Evolutionary conservation across 2,113 vertebrate species (phyloP).

Genomic region (Solenodon paradoxus): DNA sequence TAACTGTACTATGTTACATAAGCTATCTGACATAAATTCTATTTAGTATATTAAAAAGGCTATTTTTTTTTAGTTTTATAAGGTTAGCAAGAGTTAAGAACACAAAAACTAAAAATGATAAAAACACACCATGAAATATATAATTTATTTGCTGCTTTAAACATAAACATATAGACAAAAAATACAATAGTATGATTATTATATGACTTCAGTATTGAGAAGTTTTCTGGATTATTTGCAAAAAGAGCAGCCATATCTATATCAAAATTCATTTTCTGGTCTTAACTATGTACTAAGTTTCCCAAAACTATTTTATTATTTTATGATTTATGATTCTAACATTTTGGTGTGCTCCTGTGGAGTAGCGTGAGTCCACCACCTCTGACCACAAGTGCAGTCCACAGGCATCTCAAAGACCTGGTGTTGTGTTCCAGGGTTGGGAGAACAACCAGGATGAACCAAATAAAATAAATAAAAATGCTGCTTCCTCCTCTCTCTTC

Average conservation of each 20-base stretch:
- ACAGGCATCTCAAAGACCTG: no score
- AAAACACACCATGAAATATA: not conserved
- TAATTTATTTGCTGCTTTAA: not conserved
- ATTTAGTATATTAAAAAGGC: not conserved
- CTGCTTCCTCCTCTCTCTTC: no score
- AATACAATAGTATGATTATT: not conserved
- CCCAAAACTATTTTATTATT: not conserved
- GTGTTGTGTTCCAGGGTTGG: no score
- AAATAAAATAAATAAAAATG: no score
- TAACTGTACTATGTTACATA: not conserved
- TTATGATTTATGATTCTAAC: not conserved
- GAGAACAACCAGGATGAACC: no score
- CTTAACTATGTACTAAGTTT: not conserved
- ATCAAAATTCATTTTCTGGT: not conserved
- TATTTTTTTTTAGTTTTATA: not conserved
- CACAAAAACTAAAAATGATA: not conserved
- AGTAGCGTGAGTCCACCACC: no score
- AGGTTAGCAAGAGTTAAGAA: not conserved
- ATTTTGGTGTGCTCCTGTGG: no score
- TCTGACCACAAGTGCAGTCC: no score
- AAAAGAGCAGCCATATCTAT: not conserved
- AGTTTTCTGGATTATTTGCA: not conserved
- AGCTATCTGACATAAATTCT: not conserved
- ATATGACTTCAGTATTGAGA: not conserved
- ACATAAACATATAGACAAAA: not conserved